These are phyloP conservation scores for Thamnophis elegans DNA, from an alignment of 2,797 vertebrate genomes.

Conservation along the genomic window DNA sequence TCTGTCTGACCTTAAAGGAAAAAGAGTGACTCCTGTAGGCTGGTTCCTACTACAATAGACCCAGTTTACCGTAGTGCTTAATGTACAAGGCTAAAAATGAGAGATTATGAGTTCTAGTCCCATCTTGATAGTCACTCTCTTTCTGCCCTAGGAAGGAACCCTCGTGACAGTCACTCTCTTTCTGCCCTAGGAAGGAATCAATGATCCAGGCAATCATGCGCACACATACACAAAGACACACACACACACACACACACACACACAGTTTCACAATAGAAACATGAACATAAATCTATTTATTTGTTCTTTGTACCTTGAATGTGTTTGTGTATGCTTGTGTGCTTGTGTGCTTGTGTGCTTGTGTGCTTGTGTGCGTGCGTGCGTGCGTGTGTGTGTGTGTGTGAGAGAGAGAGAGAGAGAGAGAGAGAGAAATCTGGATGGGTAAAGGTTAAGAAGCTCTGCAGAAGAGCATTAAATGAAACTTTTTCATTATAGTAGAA, in stretches of 20 bases:
- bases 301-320: neutral
- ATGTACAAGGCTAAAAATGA: neutral
- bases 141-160: neutral
- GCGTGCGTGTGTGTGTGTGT: no score
- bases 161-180: no score
- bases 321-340: neutral
- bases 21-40: neutral
- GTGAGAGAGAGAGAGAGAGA: neutral
- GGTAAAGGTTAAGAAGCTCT: neutral
- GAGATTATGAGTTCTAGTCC: neutral
- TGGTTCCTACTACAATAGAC: neutral
- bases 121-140: neutral
- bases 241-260: neutral
- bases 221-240: no score
- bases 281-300: conserved; percentile 14
- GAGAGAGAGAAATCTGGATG: neutral
- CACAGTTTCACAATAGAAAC: neutral
- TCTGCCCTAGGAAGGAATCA: no score
- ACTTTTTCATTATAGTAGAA: neutral
- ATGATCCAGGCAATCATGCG: neutral
- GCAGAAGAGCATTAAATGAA: neutral
- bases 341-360: no score
- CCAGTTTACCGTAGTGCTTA: neutral
- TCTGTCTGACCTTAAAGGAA: conserved; percentile 12
- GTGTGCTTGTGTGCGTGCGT: neutral